A percentile compares a stretch with the other conserved stretches of the same genome.
Conservation (phyloP, 35 echinoderm and acorn worm genomes). For the Stichopus chloronotus region DNA sequence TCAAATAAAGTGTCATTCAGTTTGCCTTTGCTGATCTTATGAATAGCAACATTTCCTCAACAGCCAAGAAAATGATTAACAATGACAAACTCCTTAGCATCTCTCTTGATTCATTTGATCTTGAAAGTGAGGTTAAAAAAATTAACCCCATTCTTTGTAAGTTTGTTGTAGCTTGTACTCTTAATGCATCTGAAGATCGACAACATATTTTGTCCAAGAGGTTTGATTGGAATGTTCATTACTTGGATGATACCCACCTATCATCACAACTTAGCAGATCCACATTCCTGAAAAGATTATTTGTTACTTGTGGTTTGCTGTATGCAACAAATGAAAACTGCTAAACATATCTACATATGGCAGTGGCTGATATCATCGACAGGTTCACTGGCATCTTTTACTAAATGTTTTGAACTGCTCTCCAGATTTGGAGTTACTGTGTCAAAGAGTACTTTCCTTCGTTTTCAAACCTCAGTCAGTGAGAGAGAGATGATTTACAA, state of each 20-base stretch:
- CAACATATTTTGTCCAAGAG: background rate
- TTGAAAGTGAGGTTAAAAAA: background rate
- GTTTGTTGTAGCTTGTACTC: background rate
- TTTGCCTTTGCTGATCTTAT: background rate
- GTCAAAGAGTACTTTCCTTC: conserved; percentile 32
- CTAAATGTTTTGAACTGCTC: conserved; percentile 15
- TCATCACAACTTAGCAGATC: no score
- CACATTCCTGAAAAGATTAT: conserved; percentile 31
- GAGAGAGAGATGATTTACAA: no score
- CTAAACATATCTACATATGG: conserved; percentile 27
- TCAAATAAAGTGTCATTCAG: background rate
- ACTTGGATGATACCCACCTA: conserved; percentile 20
- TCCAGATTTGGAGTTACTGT: conserved; percentile 42
- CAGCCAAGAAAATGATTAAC: conserved; percentile 15
- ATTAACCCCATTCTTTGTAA: conserved; percentile 25
- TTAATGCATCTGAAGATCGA: background rate
- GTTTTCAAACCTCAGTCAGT: conserved; percentile 29
- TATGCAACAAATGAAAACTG: conserved; percentile 36
- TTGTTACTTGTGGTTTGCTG: conserved; percentile 36
- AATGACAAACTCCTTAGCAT: background rate
- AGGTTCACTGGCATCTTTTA: conserved; percentile 31
- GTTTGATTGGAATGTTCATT: background rate
- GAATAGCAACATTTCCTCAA: background rate
- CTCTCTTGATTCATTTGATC: background rate
- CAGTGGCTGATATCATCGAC: conserved; percentile 50